These are phyloP conservation scores for Poecilia wingei DNA, from an alignment of 2,797 vertebrate genomes.

Conservation along the genomic window DNA sequence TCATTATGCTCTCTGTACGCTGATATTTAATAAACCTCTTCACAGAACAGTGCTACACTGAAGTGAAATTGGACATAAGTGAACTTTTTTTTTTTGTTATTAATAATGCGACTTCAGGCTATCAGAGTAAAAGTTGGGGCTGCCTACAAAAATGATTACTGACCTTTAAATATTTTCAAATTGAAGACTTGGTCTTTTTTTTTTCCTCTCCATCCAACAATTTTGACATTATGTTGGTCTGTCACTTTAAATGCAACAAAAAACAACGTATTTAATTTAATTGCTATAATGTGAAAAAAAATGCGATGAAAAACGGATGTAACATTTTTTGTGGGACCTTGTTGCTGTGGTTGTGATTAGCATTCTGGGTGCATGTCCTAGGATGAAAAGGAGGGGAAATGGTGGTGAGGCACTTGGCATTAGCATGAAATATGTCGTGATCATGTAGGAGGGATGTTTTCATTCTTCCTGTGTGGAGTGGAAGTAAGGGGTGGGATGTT, in stretches of 20 bases:
- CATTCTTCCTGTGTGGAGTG: slow-evolving; percentile 29
- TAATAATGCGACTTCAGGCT: background rate
- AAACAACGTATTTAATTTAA: background rate
- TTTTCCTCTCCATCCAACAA: background rate
- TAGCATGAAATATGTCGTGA: slow-evolving; percentile 47
- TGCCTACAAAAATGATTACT: background rate
- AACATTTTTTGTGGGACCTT: background rate
- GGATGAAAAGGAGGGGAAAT: slow-evolving; percentile 17
- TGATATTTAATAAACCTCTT: background rate
- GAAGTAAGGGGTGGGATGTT: slow-evolving; percentile 4
- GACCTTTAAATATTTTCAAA: background rate
- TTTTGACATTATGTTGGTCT: background rate
- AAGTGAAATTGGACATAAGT: background rate
- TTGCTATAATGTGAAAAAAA: background rate
- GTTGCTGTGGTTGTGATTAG: slow-evolving; percentile 31
- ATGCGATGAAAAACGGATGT: background rate
- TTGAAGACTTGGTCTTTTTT: background rate
- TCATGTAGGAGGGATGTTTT: slow-evolving; percentile 61
- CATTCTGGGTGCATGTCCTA: slow-evolving; percentile 32
- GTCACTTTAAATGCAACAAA: background rate
- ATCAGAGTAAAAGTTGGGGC: background rate
- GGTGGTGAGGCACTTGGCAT: slow-evolving; percentile 45
- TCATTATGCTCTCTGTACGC: background rate
- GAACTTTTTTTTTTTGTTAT: background rate
- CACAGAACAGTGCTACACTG: background rate